A percentile compares a stretch with the other conserved stretches of the same genome.
These are phyloP conservation scores for Octopus bimaculoides DNA, from an alignment of 1,140 invertebrate genomes.

Conservation along the genomic window DNA sequence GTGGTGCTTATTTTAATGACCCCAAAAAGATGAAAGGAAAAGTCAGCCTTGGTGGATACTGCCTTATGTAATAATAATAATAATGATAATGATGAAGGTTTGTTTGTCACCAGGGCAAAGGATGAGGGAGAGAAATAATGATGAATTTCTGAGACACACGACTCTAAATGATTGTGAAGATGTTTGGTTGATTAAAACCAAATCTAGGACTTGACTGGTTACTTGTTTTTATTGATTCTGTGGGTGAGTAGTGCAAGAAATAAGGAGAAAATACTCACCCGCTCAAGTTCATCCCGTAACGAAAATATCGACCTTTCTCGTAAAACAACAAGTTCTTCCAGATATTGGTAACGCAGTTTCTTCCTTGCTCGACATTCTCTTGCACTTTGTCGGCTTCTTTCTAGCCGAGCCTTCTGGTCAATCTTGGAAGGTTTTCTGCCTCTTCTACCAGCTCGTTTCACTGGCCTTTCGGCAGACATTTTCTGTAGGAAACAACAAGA, in stretches of 20 bases:
- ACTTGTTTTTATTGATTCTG: too few relatives aligned
- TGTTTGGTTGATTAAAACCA: too few relatives aligned
- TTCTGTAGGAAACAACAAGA: slow-evolving; percentile 5
- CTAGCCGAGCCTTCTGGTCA: slow-evolving; percentile 92
- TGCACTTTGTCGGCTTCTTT: slow-evolving; percentile 93
- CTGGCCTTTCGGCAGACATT: slow-evolving; percentile 34
- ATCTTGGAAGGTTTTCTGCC: slow-evolving; percentile 88
- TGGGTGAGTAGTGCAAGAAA: background rate
- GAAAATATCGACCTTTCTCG: slow-evolving; percentile 90
- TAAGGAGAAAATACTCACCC: slow-evolving; percentile 63
- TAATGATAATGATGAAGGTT: too few relatives aligned
- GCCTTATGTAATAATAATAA: too few relatives aligned
- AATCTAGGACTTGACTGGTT: too few relatives aligned
- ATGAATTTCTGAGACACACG: too few relatives aligned
- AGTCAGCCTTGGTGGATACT: too few relatives aligned
- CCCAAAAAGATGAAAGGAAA: too few relatives aligned
- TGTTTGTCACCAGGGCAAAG: too few relatives aligned
- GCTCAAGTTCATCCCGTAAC: slow-evolving; percentile 85
- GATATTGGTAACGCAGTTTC: slow-evolving; percentile 91
- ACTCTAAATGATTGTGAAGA: too few relatives aligned
- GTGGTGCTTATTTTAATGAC: too few relatives aligned
- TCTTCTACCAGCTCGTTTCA: slow-evolving; percentile 58
- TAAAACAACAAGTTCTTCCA: slow-evolving; percentile 91
- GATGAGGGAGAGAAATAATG: too few relatives aligned
- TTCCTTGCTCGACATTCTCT: slow-evolving; percentile 94